phyloP scores from a whole-genome alignment of 2,797 vertebrate species.

The Alcedo atthis region DNA sequence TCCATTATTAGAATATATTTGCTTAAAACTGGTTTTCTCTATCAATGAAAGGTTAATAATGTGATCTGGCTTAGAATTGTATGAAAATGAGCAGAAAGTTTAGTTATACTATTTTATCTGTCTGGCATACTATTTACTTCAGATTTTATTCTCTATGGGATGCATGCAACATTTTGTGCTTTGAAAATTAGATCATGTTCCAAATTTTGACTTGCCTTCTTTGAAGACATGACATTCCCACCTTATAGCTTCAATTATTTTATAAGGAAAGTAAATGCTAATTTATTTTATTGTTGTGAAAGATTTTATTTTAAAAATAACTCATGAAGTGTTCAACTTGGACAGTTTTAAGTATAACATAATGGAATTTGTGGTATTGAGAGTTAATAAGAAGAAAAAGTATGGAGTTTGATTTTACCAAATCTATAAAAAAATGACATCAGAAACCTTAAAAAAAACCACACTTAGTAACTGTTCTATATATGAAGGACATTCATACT shows the following conservation, averaged over 20 bases:
- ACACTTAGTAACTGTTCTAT: background rate
- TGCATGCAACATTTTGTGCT: background rate
- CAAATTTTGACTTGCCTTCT: conserved; percentile 9
- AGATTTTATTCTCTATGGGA: background rate
- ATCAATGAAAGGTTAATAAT: conserved; percentile 26
- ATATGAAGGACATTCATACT: background rate
- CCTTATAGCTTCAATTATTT: background rate
- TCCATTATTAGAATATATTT: background rate
- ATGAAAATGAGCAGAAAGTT: background rate
- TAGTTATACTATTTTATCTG: conserved; percentile 25
- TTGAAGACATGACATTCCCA: background rate
- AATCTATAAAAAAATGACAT: background rate
- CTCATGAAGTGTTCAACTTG: background rate
- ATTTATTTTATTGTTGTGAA: background rate
- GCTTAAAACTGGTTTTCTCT: background rate
- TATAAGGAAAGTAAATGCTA: background rate
- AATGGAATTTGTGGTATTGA: background rate
- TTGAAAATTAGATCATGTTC: background rate
- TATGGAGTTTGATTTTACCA: background rate
- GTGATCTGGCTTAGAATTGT: background rate
- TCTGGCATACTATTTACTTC: background rate
- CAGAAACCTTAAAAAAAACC: background rate
- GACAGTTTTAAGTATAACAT: background rate
- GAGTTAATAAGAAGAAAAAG: background rate
- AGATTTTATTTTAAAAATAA: background rate